A percentile compares a stretch with the other conserved stretches of the same genome.
phyloP scores from a whole-genome alignment of 2,113 vertebrate species.

The Dasyornis broadbenti region DNA sequence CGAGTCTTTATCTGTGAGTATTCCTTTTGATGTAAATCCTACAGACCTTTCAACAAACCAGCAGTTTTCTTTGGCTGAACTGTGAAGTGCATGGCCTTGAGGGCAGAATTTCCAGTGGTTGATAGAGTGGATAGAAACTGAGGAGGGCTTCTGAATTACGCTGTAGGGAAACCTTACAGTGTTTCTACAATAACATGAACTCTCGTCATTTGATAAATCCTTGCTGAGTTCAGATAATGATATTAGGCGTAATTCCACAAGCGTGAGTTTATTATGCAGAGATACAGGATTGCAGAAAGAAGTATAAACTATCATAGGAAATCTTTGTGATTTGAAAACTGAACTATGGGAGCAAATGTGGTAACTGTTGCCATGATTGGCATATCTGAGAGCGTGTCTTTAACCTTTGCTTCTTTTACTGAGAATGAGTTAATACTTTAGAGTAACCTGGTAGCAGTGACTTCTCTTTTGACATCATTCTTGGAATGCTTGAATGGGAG shows the following conservation, averaged over 20 bases:
- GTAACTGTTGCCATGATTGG: neutral
- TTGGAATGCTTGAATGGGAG: neutral
- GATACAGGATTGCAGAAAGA: neutral
- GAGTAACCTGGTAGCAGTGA: neutral
- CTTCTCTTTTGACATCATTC: neutral
- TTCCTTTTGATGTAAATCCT: neutral
- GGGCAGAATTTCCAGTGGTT: neutral
- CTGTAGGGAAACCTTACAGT: neutral
- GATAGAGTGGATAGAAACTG: neutral
- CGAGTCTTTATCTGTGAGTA: neutral
- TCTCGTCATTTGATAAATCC: neutral
- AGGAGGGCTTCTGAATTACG: neutral
- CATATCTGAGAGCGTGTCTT: neutral
- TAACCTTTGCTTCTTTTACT: neutral
- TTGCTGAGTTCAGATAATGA: neutral
- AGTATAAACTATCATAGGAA: neutral
- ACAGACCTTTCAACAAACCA: neutral
- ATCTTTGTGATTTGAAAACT: neutral
- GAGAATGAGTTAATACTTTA: neutral
- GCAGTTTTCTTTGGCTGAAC: neutral
- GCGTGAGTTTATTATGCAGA: neutral
- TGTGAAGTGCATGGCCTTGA: neutral
- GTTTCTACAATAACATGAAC: neutral
- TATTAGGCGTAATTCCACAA: neutral
- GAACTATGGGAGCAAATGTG: rapidly evolving